Evolutionary conservation across 2,113 vertebrate genomes (phyloP), one percentile per base, ranked within the genome.

Genomic region (Turnix velox): DNA sequence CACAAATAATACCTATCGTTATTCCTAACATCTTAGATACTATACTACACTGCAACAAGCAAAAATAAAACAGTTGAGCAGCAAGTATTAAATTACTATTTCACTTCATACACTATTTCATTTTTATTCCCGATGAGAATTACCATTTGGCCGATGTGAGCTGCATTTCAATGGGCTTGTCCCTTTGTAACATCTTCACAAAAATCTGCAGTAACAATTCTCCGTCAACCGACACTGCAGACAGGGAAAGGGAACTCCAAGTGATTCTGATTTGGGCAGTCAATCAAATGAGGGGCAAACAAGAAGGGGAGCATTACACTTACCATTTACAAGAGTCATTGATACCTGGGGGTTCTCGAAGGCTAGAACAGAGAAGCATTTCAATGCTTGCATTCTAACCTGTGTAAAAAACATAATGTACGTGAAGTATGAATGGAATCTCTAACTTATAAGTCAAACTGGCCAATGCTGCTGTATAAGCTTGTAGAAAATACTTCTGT

Each of bases 81-180:
- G 13, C 10, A 66, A 54, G 57, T 42, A 93, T 63, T 61, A 83
- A 22, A 79, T 18, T 76, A 51, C 42, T n/a, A n/a, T n/a, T n/a
- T n/a, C n/a, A n/a, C n/a, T n/a, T n/a, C n/a, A n/a, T n/a, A 73
- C 31, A 30, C 14, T 67, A n/a, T 65, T 75, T 89, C 15, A 52
- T 59, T 52, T 57, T 58, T 87, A 5, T 65, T 57, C 49, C 74
- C 83, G 69, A 79, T 67, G 54, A 96, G 39, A 91, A 95, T 99
- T 97, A 99, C 99, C 99, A 99, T 99, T 99, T 99, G 97, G 99
- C 99, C 94, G 99, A 98, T 3, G 99, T 99, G 91, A 99, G 98
- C 96, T 99, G 99, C 99, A 99, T 99, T 97, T 99, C 99, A 93
- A 99, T 99, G 72, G 99, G 99, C 92, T 99, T 99, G 97, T 99